Conservation (phyloP, 2,797 vertebrate species). For the Characodon lateralis region DNA sequence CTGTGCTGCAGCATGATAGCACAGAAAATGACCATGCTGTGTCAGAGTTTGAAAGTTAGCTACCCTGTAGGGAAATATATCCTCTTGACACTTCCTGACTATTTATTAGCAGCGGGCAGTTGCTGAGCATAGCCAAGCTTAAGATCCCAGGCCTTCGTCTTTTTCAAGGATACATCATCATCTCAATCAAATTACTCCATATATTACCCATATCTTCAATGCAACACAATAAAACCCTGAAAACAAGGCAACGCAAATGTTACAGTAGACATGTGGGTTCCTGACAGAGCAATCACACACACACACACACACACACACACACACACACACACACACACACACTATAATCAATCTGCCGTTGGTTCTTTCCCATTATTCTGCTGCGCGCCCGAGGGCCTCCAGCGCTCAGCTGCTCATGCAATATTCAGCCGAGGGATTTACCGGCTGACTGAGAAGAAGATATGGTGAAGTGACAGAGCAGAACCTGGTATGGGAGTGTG, state of each 20-base stretch:
- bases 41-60: not conserved
- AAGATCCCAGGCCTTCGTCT: not conserved
- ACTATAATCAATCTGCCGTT: conserved; percentile 48
- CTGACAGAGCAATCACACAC: conserved; percentile 13
- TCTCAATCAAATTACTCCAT: not conserved
- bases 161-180: not conserved
- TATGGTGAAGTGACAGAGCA: conserved; percentile 54
- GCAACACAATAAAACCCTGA: conserved; percentile 6
- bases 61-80: conserved; percentile 22
- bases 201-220: not conserved
- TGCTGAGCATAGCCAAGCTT: not conserved
- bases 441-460: conserved; percentile 51
- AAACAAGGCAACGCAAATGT: conserved; percentile 17
- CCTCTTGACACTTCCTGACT: not conserved
- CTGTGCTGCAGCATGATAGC: not conserved
- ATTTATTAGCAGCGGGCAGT: conserved; percentile 2
- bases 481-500: not conserved
- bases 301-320: conserved; percentile 8
- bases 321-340: conserved; percentile 16
- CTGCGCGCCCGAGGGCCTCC: conserved; percentile 54
- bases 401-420: conserved; percentile 72
- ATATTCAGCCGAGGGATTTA: conserved; percentile 74
- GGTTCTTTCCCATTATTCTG: conserved; percentile 62
- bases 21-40: not conserved
- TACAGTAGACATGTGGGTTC: conserved; percentile 13